A percentile compares a stretch with the other conserved stretches of the same genome.
Evolutionary conservation across 1,140 invertebrate genomes (phyloP).

Genomic region (Macrostomum lignano): DNA sequence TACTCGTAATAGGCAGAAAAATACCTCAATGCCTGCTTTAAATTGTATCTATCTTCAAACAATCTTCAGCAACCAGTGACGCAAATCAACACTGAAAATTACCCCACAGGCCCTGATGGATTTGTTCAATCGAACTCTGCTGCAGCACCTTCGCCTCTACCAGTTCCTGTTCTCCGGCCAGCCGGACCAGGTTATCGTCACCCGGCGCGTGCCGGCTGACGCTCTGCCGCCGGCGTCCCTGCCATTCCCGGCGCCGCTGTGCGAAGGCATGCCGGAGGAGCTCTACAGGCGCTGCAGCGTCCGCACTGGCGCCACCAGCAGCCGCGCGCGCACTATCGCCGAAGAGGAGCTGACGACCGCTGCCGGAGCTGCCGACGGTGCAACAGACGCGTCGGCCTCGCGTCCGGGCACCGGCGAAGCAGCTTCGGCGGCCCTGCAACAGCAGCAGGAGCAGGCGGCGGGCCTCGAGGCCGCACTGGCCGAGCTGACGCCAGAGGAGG

Average conservation of each 20-base stretch:
- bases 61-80: too few relatives aligned
- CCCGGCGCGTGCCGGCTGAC: too few relatives aligned
- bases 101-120: too few relatives aligned
- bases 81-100: too few relatives aligned
- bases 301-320: slow-evolving; percentile 12
- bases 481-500: slow-evolving; percentile 16
- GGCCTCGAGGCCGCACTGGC: background rate
- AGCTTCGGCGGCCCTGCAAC: background rate
- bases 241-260: slow-evolving; percentile 20
- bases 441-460: slow-evolving; percentile 1
- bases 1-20: too few relatives aligned
- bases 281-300: slow-evolving; percentile 12
- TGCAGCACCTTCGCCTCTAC: too few relatives aligned
- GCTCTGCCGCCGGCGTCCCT: slow-evolving; percentile 14
- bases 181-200: too few relatives aligned
- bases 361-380: background rate
- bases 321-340: background rate
- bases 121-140: too few relatives aligned
- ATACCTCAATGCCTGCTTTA: too few relatives aligned
- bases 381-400: background rate
- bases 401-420: background rate
- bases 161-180: too few relatives aligned
- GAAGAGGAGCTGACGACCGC: background rate
- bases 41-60: too few relatives aligned
- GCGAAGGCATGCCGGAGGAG: slow-evolving; percentile 15